Evolutionary conservation across 2,797 vertebrate genomes (phyloP), one percentile per base, ranked within the genome.

Genomic region (Melanotaenia parkinsoni): DNA sequence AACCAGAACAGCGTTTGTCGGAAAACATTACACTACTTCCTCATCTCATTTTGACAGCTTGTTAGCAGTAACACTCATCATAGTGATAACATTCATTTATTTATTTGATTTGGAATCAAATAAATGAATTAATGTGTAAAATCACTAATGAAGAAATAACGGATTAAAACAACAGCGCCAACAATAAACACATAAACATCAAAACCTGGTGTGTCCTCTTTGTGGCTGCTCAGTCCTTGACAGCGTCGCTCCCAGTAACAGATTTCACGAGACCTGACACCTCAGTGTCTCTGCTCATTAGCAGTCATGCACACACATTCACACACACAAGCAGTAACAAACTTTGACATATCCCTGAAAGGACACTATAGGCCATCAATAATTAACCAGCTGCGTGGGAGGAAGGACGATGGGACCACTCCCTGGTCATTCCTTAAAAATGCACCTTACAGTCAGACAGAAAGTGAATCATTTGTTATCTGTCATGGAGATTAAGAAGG

Each of bases 311-410:
- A 28, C 67, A 60, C 74, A 67, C 66, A 59, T 56, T 76, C 75
- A 59, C 65, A 67, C 66, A 45, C 58, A 64, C 57, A 67, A 30
- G 43, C 11, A 22, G 57, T 58, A 83, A 67, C 86, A 88, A 85
- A 93, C 93, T 90, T 93, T 93, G 92, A 86, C 77, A 81, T 75
- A 59, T 74, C 35, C 47, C 63, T 53, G 56, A 77, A 56, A 84
- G 45, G 79, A 79, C 70, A 62, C 76, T 51, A 74, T 38, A 57
- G 28, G 14, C 40, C 47, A 89, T 92, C 77, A 93, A 93, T 94
- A 78, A 93, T 93, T 93, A 93, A 81, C 92, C 65, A 80, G 72
- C 63, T 32, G 70, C 10, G 16, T 57, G 22, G 30, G 20, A 74
- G 70, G 79, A 77, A 16, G 86, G 87, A 66, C 76, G 63, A 54